phyloP scores from a whole-genome alignment of 2,797 vertebrate species.

The Myiotriccus ornatus region DNA sequence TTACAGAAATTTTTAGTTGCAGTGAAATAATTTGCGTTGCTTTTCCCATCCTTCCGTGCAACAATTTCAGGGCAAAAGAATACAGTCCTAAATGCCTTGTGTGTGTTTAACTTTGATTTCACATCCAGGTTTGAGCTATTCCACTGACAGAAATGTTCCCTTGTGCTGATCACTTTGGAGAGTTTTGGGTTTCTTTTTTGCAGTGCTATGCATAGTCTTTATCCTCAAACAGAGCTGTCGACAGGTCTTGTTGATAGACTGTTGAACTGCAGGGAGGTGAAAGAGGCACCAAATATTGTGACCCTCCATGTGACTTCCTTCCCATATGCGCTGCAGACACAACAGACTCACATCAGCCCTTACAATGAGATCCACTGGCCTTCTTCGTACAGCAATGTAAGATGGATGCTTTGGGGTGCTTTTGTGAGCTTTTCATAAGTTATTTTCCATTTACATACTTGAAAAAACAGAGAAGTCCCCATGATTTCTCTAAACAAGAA shows the following conservation, averaged over 20 bases:
- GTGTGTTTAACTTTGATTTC: background rate
- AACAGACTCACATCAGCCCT: slow-evolving; percentile 92
- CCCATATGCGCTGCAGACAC: slow-evolving; percentile 94
- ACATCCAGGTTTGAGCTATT: background rate
- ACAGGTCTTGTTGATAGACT: slow-evolving; percentile 88
- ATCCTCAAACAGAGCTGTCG: slow-evolving; percentile 77
- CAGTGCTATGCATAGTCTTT: slow-evolving; percentile 74
- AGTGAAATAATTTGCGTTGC: background rate
- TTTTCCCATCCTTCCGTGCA: background rate
- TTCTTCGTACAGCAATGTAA: slow-evolving; percentile 87
- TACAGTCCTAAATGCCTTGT: background rate
- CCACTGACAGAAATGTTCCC: background rate
- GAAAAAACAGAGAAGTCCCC: background rate
- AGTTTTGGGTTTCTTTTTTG: slow-evolving; percentile 49
- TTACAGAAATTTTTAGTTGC: background rate
- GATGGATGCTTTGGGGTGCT: slow-evolving; percentile 31
- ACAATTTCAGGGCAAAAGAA: background rate
- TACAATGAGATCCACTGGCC: slow-evolving; percentile 99
- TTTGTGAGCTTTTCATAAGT: background rate
- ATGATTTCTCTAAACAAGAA: background rate
- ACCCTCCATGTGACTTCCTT: slow-evolving; percentile 95
- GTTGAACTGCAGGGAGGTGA: slow-evolving; percentile 91
- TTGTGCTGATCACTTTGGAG: slow-evolving; percentile 3
- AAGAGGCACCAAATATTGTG: slow-evolving; percentile 91
- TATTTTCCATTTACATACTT: background rate